These are phyloP conservation scores for Megathymus violae DNA, from an alignment of 1,140 invertebrate species.

Conservation along the genomic window DNA sequence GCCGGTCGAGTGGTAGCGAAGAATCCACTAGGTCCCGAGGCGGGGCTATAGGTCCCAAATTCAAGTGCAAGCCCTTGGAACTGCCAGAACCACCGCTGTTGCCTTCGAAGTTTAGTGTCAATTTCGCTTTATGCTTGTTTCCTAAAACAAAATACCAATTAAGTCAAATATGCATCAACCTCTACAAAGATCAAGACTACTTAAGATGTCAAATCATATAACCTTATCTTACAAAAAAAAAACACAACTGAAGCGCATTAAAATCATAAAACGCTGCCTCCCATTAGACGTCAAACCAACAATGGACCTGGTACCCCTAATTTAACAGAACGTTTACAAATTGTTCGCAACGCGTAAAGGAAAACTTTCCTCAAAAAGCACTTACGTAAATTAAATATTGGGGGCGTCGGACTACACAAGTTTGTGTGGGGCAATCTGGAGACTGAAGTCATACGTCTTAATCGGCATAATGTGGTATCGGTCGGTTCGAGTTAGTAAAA, in stretches of 20 bases:
- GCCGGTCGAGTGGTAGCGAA: constrained; percentile 91
- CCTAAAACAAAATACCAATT: constrained; percentile 64
- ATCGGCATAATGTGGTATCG: constrained; percentile 77
- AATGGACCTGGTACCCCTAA: constrained; percentile 61
- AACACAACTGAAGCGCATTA: constrained; percentile 28
- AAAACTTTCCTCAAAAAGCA: constrained; percentile 75
- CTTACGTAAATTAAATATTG: constrained; percentile 82
- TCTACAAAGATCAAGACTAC: constrained; percentile 1
- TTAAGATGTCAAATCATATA: constrained; percentile 26
- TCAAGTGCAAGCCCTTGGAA: constrained; percentile 85
- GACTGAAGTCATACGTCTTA: constrained; percentile 79
- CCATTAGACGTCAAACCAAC: constrained; percentile 57
- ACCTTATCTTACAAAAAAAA: too few species aligned
- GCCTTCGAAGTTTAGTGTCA: constrained; percentile 89
- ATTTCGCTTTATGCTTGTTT: constrained; percentile 86
- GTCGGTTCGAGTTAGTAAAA: constrained; percentile 65
- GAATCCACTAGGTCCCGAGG: constrained; percentile 91
- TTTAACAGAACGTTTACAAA: constrained; percentile 71
- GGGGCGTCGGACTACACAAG: constrained; percentile 58
- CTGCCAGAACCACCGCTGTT: constrained; percentile 70
- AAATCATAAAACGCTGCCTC: constrained; percentile 42
- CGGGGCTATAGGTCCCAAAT: constrained; percentile 84
- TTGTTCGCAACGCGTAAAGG: constrained; percentile 64
- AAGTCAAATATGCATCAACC: constrained; percentile 25
- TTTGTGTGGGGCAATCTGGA: constrained; percentile 63